Evolutionary conservation across 2,797 vertebrate genomes (phyloP).

Genomic region (Enteromius trimaculatus): DNA sequence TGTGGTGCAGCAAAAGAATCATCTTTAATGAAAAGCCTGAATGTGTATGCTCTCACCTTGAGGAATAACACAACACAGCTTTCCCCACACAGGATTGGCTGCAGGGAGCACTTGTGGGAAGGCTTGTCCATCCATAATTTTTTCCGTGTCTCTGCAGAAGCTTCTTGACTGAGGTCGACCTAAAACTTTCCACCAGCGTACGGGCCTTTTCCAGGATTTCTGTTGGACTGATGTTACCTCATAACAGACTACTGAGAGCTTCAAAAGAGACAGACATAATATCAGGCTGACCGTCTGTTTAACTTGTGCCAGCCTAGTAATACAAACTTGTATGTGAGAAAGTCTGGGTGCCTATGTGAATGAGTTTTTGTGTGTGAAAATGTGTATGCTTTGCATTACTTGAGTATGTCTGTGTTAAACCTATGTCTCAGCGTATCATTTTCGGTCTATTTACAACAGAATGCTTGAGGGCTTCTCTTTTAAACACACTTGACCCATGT

Average conservation of each 20-base stretch:
- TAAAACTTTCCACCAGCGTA: conserved; percentile 79
- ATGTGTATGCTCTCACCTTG: conserved; percentile 24
- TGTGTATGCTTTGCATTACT: conserved; percentile 14
- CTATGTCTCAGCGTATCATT: conserved; percentile 8
- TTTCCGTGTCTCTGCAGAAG: conserved; percentile 79
- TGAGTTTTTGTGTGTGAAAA: conserved; percentile 23
- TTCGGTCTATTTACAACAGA: conserved; percentile 10
- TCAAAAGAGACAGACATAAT: conserved; percentile 59
- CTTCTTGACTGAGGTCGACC: conserved; percentile 64
- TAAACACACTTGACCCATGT: conserved; percentile 26
- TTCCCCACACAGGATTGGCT: conserved; percentile 72
- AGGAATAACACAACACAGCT: conserved; percentile 68
- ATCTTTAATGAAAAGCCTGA: not conserved
- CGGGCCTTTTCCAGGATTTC: conserved; percentile 70
- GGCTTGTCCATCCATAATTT: conserved; percentile 67
- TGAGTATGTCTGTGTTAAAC: conserved; percentile 31
- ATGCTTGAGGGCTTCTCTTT: conserved; percentile 38
- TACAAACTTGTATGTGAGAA: conserved; percentile 41
- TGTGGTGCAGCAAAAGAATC: not conserved
- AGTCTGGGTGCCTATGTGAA: conserved; percentile 18
- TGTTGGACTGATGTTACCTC: conserved; percentile 62
- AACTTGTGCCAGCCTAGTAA: conserved; percentile 47
- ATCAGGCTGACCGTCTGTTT: conserved; percentile 60
- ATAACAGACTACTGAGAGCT: conserved; percentile 71
- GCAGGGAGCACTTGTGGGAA: conserved; percentile 55